Base-by-base conservation (phyloP, 2,888 invertebrate genomes). In the Busseola fusca region DNA sequence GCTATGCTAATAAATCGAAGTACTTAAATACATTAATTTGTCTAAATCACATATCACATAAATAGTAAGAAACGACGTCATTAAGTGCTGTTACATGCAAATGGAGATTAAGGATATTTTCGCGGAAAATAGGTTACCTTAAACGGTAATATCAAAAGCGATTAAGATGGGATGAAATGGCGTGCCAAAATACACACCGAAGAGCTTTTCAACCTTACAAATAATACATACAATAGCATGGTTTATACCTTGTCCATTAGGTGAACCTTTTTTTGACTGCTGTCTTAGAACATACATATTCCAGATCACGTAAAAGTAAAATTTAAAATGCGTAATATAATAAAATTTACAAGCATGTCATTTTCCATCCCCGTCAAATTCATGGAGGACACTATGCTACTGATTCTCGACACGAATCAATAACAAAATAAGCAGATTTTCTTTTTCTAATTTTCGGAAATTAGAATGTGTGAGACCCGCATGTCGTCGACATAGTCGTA, bases 81-180 rank as follows among this genome's bases (percentile, higher is more conserved):
- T 83, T 80, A 76, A 66, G 63, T 57, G 65, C 62, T 52, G 62
- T 62, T 63, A 68, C 59, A 72, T 59, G 81, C 42, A 68, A 82
- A 82, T 83, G 30, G 60, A 78, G 72, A 74, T 75, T 80, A 76
- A 62, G 58, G 64, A 48, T 80, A 58, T 69, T 74, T 74, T 67
- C 12, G 12, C 16, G 21, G 42, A n/a, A 54, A 76, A 69, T 50
- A 74, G 48, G 71, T 76, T 63, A 78, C 67, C 71, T 77, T 73
- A 81, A 75, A 76, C 68, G 67, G 69, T 84, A 77, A 75, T 74
- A 84, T 78, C 57, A 78, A 76, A 93, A 93, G 66, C 71, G 59
- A 80, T 79, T 76, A 82, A 78, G 70, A 59, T 42, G 66, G 58
- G 75, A 83, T 64, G 48, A 66, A 69, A 72, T 67, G 59, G 68